These are phyloP conservation scores for Zaprionus lachaisei DNA, from an alignment of 1,140 invertebrate genomes.

Conservation along the genomic window DNA sequence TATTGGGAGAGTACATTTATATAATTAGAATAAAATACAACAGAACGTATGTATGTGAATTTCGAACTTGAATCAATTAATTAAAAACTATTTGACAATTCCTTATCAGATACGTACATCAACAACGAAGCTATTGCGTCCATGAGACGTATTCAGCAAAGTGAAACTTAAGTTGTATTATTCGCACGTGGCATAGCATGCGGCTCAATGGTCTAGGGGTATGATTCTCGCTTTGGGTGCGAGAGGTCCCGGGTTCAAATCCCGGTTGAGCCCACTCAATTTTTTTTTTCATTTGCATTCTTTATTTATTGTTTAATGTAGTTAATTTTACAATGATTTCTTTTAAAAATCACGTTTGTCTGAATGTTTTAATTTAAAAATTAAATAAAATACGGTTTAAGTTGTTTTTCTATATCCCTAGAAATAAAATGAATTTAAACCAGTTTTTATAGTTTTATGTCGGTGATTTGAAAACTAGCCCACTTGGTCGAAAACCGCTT, in stretches of 20 bases:
- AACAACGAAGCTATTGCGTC: background rate
- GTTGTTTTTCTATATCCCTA: background rate
- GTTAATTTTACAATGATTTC: background rate
- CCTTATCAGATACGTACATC: background rate
- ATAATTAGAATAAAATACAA: background rate
- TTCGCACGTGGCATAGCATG: background rate
- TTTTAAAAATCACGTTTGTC: background rate
- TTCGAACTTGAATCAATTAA: background rate
- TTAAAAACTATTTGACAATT: background rate
- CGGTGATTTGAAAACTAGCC: background rate
- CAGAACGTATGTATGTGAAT: background rate
- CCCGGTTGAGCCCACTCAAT: constrained; percentile 89
- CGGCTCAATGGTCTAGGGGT: constrained; percentile 95
- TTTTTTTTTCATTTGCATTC: constrained; percentile 1
- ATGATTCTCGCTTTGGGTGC: constrained; percentile 96
- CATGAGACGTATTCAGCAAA: background rate
- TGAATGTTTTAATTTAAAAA: background rate
- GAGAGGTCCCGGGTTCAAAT: constrained; percentile 96
- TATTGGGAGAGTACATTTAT: too few relatives aligned
- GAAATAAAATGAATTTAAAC: background rate
- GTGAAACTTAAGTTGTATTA: background rate
- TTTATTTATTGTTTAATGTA: background rate
- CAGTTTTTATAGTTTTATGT: background rate
- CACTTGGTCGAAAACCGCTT: constrained; percentile 14
- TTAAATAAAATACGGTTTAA: too few relatives aligned